Evolutionary conservation across 2,888 invertebrate genomes (phyloP).

Genomic region (Cotesia congregata): DNA sequence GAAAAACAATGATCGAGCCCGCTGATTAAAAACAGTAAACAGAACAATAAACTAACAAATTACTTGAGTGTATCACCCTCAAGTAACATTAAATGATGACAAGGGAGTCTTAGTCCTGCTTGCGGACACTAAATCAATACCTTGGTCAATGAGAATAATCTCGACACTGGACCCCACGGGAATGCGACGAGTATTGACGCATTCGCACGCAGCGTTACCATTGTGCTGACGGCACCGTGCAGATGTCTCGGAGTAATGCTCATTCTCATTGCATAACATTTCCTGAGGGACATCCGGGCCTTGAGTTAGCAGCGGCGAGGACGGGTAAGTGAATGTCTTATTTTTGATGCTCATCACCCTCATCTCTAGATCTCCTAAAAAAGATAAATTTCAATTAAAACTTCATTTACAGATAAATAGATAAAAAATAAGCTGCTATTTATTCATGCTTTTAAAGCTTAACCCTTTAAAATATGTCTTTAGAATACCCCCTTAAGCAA

Average conservation of each 20-base stretch:
- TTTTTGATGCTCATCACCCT: conserved; percentile 76
- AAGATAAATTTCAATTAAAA: no score
- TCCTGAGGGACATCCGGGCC: conserved; percentile 74
- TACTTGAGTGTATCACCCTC: no score
- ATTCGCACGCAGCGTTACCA: conserved; percentile 74
- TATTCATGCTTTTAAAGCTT: no score
- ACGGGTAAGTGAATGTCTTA: conserved; percentile 82
- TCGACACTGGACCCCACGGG: conserved; percentile 80
- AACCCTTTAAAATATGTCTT: no score
- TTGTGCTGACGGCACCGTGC: conserved; percentile 49
- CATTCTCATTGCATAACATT: conserved; percentile 71
- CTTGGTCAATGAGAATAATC: conserved; percentile 82
- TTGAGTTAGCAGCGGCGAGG: conserved; percentile 84
- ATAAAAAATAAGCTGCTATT: conserved; percentile 71
- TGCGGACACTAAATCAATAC: conserved; percentile 64
- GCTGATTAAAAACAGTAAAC: no score
- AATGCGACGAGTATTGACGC: conserved; percentile 80
- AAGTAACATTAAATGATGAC: no score
- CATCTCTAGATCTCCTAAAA: conserved; percentile 67
- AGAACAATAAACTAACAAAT: no score
- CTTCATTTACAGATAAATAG: no score
- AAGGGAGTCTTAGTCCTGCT: neutral
- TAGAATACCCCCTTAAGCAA: no score
- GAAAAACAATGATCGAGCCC: no score
- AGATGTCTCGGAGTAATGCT: conserved; percentile 35